These are phyloP conservation scores for Lethrus apterus DNA, from an alignment of 1,140 invertebrate genomes.

Conservation along the genomic window DNA sequence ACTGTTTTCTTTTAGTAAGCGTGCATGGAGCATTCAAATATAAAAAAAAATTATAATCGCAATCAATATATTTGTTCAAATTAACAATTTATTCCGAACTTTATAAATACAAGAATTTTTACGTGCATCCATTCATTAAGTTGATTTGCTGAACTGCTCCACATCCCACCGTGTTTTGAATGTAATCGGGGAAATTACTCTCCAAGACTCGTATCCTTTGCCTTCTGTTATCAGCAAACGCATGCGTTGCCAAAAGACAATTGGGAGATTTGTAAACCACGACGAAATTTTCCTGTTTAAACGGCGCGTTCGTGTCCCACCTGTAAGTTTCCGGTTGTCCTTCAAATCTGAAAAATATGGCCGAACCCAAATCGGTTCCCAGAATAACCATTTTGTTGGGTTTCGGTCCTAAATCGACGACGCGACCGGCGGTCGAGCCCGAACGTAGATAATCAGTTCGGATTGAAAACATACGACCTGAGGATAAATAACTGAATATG, in stretches of 20 bases:
- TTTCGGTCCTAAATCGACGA: slow-evolving; percentile 49
- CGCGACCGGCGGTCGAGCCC: slow-evolving; percentile 45
- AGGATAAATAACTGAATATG: slow-evolving; percentile 52
- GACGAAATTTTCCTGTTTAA: slow-evolving; percentile 41
- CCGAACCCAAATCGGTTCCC: slow-evolving; percentile 53
- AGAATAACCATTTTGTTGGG: slow-evolving; percentile 47
- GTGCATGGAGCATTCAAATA: no score
- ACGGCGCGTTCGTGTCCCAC: slow-evolving; percentile 41
- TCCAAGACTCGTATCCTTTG: slow-evolving; percentile 52
- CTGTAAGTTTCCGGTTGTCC: slow-evolving; percentile 43
- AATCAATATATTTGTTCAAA: no score
- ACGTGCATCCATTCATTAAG: slow-evolving; percentile 45
- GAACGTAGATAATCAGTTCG: slow-evolving; percentile 47
- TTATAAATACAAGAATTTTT: no score
- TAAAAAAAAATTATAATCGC: no score
- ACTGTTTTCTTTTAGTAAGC: no score
- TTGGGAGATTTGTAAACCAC: slow-evolving; percentile 45
- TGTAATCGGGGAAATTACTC: slow-evolving; percentile 56
- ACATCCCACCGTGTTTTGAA: slow-evolving; percentile 52
- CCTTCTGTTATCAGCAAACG: slow-evolving; percentile 47
- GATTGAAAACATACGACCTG: slow-evolving; percentile 48
- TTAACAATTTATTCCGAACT: no score
- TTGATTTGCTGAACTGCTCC: slow-evolving; percentile 48
- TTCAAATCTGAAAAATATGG: slow-evolving; percentile 50
- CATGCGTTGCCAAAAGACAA: slow-evolving; percentile 50